These are phyloP conservation scores for Butorides virescens DNA, from an alignment of 2,113 vertebrate genomes.

Conservation along the genomic window DNA sequence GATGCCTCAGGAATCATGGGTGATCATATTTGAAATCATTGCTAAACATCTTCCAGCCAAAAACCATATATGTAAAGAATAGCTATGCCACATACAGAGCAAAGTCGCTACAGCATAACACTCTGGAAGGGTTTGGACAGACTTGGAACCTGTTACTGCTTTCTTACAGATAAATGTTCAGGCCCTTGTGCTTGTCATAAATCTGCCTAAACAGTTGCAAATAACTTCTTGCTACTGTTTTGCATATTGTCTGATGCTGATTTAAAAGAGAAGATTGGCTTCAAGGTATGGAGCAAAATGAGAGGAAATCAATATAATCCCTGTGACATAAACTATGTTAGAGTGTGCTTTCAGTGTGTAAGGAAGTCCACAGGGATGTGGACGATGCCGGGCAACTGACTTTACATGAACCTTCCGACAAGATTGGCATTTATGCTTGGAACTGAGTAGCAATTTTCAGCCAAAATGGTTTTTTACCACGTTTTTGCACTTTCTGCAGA, in stretches of 20 bases:
- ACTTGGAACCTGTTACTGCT: background rate
- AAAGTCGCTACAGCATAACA: too few relatives aligned
- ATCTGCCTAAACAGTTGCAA: too few relatives aligned
- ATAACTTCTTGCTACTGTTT: background rate
- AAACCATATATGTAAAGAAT: background rate
- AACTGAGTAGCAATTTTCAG: background rate
- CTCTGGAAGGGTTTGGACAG: too few relatives aligned
- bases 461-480: background rate
- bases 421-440: background rate
- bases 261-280: background rate
- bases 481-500: background rate
- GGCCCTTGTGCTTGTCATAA: background rate
- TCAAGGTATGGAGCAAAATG: background rate
- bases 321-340: background rate
- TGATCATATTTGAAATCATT: background rate
- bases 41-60: background rate
- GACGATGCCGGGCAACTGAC: background rate
- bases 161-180: background rate
- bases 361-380: background rate
- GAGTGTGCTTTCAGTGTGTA: background rate
- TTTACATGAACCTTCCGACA: background rate
- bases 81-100: background rate
- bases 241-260: background rate
- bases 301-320: background rate
- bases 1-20: too few relatives aligned